A percentile compares a stretch with the other conserved stretches of the same genome.
These are phyloP conservation scores for Cepaea nemoralis DNA, from an alignment of 1,140 invertebrate species.

Conservation along the genomic window DNA sequence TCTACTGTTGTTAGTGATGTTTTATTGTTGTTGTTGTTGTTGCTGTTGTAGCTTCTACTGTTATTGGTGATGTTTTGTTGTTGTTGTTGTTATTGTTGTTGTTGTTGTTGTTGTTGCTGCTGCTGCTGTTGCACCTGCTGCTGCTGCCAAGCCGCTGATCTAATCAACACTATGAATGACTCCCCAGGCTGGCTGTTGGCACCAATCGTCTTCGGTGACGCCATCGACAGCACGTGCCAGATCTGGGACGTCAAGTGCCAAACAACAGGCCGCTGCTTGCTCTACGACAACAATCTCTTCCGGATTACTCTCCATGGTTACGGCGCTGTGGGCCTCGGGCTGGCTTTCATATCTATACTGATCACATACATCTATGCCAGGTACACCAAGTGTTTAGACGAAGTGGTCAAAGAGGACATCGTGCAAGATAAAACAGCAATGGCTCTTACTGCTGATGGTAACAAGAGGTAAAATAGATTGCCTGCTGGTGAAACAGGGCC, in stretches of 20 bases:
- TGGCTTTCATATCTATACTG: neutral
- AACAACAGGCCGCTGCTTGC: constrained; percentile 27
- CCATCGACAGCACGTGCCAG: constrained; percentile 32
- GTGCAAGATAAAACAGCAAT: neutral
- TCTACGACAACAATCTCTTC: constrained; percentile 43
- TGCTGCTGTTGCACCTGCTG: too few species aligned
- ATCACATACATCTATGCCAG: constrained; percentile 5
- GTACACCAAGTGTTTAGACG: constrained; percentile 5
- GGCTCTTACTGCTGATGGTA: neutral
- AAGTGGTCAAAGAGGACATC: neutral
- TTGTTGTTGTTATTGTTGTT: too few species aligned
- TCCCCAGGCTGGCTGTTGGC: constrained; percentile 29
- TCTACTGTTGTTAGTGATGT: too few species aligned
- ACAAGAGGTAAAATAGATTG: neutral
- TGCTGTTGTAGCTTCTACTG: too few species aligned
- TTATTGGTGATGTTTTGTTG: too few species aligned
- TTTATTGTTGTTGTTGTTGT: too few species aligned
- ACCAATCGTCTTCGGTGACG: constrained; percentile 21
- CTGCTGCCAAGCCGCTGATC: too few species aligned
- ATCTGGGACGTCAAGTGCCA: constrained; percentile 23
- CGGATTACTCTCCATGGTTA: constrained; percentile 31
- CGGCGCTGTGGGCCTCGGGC: neutral
- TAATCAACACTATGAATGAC: too few species aligned
- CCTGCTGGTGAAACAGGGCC: neutral
- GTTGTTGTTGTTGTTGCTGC: too few species aligned